Conservation (phyloP, 2,797 vertebrate genomes). For the Kryptopterus vitreolus region DNA sequence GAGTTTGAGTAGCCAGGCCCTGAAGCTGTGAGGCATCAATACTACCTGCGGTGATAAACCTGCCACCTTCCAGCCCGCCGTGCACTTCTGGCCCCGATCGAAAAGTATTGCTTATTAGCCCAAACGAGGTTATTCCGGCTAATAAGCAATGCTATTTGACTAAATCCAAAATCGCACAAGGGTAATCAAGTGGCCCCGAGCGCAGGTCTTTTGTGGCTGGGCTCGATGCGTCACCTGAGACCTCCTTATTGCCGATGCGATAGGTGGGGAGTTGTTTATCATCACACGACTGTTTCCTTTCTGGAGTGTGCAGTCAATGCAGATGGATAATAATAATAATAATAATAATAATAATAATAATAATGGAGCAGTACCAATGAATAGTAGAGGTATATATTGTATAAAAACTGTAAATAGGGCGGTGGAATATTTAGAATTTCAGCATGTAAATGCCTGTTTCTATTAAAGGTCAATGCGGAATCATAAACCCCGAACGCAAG, state of each 20-base stretch:
- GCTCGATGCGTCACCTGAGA: not conserved
- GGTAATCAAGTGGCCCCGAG: not conserved
- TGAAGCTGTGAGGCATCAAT: not conserved
- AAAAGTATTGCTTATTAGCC: conserved; percentile 7
- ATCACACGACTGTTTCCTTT: not conserved
- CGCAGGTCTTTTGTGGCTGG: not conserved
- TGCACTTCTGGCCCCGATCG: not conserved
- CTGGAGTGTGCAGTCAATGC: not conserved
- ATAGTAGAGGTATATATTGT: not conserved
- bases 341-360: too few relatives aligned
- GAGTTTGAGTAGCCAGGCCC: not conserved
- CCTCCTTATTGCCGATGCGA: not conserved
- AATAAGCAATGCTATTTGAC: not conserved
- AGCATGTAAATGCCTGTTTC: not conserved
- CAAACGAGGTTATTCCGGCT: not conserved
- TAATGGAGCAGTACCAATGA: not conserved
- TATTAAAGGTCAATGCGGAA: not conserved
- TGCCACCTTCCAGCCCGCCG: not conserved
- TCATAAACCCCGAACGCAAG: not conserved
- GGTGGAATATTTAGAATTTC: not conserved
- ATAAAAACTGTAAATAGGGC: not conserved
- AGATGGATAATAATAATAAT: not conserved
- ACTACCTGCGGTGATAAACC: not conserved
- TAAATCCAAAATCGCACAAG: not conserved
- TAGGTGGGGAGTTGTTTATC: not conserved